Evolutionary conservation across 2,888 invertebrate genomes (phyloP), one percentile per base, ranked within the genome.

Genomic region (Oegoconia quadripuncta): DNA sequence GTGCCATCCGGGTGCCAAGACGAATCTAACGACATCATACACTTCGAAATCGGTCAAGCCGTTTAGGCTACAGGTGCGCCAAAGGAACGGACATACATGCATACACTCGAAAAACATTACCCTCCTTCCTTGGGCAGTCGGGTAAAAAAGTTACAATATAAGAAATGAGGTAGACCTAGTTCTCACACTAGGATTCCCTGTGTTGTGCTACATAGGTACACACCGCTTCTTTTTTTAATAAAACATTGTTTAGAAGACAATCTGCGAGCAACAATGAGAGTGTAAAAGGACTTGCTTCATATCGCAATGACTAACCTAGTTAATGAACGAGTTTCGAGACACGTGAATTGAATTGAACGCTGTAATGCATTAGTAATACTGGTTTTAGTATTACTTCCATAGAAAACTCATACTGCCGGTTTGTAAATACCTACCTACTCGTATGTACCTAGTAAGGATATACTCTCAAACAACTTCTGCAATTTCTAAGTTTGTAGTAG

Each of bases 161-260:
- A n/a, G n/a, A n/a, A n/a, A n/a, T n/a, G n/a, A n/a, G n/a, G n/a
- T n/a, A n/a, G n/a, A n/a, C n/a, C n/a, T n/a, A n/a, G n/a, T n/a
- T n/a, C n/a, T n/a, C n/a, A n/a, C n/a, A n/a, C n/a, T n/a, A n/a
- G n/a, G n/a, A n/a, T n/a, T n/a, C n/a, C n/a, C n/a, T n/a, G n/a
- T n/a, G n/a, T n/a, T n/a, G n/a, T n/a, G n/a, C n/a, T n/a, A n/a
- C n/a, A n/a, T n/a, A n/a, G n/a, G n/a, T n/a, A n/a, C n/a, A n/a
- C n/a, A n/a, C n/a, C n/a, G n/a, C n/a, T 57, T 59, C 52, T 55
- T 59, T 52, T 52, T 60, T 63, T 60, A 47, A 57, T 41, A 46
- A 46, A 51, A 56, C 48, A 44, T 44, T 23, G 34, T 25, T 17
- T 12, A 2, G 32, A 34, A 14, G 34, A 38, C 34, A 31, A 31